Evolutionary conservation across 2,797 vertebrate genomes (phyloP), one percentile per base, ranked within the genome.

Genomic region (Mormyrus proboscirostris): DNA sequence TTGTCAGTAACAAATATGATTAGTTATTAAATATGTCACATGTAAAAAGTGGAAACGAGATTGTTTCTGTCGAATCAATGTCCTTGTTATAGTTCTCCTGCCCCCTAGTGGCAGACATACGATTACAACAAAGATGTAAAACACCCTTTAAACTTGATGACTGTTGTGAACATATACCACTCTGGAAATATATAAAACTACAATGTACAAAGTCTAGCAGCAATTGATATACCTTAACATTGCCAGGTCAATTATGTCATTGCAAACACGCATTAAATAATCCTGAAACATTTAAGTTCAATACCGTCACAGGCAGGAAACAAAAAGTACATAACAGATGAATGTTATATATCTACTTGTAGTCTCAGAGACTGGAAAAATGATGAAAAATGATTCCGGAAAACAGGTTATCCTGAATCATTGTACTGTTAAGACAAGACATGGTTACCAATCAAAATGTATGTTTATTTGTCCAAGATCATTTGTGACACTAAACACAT

Each of bases 341-440:
- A n/a, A 82, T 82, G 76, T 47, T 47, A 82, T 82, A 51, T 86
- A 33, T 22, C 84, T 51, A 76, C 69, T 76, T 38, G 76, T 22
- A 47, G 8, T 94, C 94, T 92, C 91, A 90, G 93, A 93, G 93
- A 94, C 94, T 95, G 94, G 95, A 95, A 95, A 97, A 97, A 97
- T 97, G 96, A 97, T 97, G 97, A 97, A 95, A 97, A 97, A 97
- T 97, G 96, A 97, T 95, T 93, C 94, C 94, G 92, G 93, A 92
- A 96, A 93, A 94, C 95, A 95, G 94, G 94, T 96, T 93, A 96
- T 94, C 95, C 95, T 95, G 94, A 95, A 93, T 95, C 95, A 96
- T 97, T 96, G 95, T 95, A 93, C 93, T 94, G 95, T 96, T 95
- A 95, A 55, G 22, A 82, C 88, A 88, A 76, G 76, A 89, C 93